phyloP scores from a whole-genome alignment of 2,888 invertebrate species.

The Campoplex nolae region DNA sequence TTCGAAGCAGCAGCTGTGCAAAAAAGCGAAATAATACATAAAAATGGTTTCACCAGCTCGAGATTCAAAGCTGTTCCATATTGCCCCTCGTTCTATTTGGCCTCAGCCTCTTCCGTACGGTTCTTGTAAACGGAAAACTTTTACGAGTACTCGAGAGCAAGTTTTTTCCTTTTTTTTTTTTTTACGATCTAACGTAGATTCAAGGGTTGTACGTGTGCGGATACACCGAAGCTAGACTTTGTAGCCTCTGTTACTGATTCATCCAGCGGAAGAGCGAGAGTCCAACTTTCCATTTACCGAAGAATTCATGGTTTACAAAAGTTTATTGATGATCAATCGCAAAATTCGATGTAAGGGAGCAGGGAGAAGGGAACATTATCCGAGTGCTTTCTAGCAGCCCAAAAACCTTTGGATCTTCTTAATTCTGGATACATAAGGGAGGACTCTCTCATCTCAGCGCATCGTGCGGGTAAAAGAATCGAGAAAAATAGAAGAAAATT shows the following conservation, averaged over 20 bases:
- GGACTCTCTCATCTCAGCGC: too few relatives aligned
- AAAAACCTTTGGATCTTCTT: neutral
- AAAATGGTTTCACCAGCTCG: neutral
- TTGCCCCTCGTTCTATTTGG: neutral
- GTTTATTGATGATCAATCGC: neutral
- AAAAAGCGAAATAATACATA: neutral
- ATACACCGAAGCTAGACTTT: constrained; percentile 40
- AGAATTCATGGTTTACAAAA: neutral
- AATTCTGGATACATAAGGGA: neutral
- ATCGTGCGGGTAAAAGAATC: too few relatives aligned
- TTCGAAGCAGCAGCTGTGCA: neutral
- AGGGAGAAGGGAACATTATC: neutral
- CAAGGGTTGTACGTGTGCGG: constrained; percentile 7
- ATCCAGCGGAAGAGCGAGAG: constrained; percentile 2
- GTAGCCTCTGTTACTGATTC: constrained; percentile 36
- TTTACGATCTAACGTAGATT: constrained; percentile 50
- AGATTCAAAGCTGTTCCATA: neutral
- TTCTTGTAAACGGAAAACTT: constrained; percentile 44
- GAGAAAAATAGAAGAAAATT: neutral
- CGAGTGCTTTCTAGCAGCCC: neutral
- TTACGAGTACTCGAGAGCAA: constrained; percentile 39
- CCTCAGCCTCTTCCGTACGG: neutral
- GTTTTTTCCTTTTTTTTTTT: neutral
- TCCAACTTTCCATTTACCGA: constrained; percentile 3
- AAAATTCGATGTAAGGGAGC: neutral